Percentiles rank a stretch among this genome's conserved stretches.
These are phyloP conservation scores for Zhengitettix transpicula DNA, from an alignment of 2,888 invertebrate species.

Conservation along the genomic window DNA sequence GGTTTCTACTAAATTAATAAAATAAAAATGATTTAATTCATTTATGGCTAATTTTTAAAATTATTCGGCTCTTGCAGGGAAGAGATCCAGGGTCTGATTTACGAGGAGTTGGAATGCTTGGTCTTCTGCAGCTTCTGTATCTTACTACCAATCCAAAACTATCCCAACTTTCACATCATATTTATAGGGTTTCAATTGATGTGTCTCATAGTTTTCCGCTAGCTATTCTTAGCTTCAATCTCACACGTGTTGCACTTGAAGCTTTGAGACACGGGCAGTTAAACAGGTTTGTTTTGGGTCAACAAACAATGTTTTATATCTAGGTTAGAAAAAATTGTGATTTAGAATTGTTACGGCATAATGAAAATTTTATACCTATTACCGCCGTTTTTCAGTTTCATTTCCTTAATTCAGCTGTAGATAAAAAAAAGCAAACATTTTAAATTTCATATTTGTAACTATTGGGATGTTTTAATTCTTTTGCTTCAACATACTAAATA, in stretches of 20 bases:
- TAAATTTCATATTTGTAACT: neutral
- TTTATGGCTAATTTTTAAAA: too few species aligned
- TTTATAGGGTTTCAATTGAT: slow-evolving; percentile 28
- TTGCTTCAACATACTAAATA: neutral
- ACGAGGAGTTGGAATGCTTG: slow-evolving; percentile 31
- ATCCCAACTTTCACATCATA: slow-evolving; percentile 23
- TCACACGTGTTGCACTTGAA: slow-evolving; percentile 31
- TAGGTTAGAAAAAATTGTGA: neutral
- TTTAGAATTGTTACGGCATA: too few species aligned
- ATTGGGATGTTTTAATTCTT: neutral
- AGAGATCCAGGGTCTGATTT: slow-evolving; percentile 35
- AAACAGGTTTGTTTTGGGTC: slow-evolving; percentile 24
- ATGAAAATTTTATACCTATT: neutral
- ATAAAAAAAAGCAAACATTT: neutral
- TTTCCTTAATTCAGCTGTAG: neutral
- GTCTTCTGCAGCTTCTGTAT: slow-evolving; percentile 29
- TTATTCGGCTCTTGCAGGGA: slow-evolving; percentile 17
- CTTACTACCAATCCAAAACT: slow-evolving; percentile 22
- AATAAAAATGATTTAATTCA: too few species aligned
- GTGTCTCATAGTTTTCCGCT: slow-evolving; percentile 34
- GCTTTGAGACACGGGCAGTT: slow-evolving; percentile 29
- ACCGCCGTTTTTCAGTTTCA: neutral
- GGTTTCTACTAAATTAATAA: too few species aligned
- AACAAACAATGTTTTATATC: neutral
- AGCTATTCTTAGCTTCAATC: slow-evolving; percentile 34